Percentiles rank a stretch among this genome's conserved stretches.
Conservation (phyloP, 1,140 invertebrate genomes). For the Zaprionus lachaisei region DNA sequence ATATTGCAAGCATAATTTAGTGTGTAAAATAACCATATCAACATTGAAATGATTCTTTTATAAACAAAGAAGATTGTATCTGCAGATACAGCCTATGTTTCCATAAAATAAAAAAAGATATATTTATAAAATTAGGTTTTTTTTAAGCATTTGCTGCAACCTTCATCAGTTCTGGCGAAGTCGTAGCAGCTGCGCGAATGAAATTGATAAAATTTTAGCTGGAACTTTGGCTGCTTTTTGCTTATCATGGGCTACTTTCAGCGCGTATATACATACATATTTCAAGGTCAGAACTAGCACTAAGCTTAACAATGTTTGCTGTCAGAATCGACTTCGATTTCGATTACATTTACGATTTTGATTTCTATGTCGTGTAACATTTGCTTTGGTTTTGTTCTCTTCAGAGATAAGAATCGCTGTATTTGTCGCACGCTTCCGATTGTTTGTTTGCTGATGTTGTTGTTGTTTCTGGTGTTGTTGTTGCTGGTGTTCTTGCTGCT, state of each 20-base stretch:
- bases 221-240: neutral
- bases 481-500: too few relatives aligned
- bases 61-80: too few relatives aligned
- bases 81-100: neutral
- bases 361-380: neutral
- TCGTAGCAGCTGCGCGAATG: neutral
- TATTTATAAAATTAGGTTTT: neutral
- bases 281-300: conserved; percentile 13
- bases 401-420: conserved; percentile 4
- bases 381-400: neutral
- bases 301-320: neutral
- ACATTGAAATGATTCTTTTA: too few relatives aligned
- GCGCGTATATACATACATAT: neutral
- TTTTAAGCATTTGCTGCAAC: neutral
- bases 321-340: neutral
- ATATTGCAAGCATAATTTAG: too few relatives aligned
- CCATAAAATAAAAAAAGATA: neutral
- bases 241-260: neutral
- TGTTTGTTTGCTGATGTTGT: neutral
- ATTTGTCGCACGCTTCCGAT: neutral
- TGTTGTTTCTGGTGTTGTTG: neutral
- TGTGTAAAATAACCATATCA: too few relatives aligned
- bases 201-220: neutral
- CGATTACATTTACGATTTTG: conserved; percentile 5
- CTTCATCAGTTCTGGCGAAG: neutral